Percentiles rank a stretch among this genome's conserved stretches.
Evolutionary conservation across 2,113 vertebrate genomes (phyloP).

Genomic region (Hemichromis elongatus): DNA sequence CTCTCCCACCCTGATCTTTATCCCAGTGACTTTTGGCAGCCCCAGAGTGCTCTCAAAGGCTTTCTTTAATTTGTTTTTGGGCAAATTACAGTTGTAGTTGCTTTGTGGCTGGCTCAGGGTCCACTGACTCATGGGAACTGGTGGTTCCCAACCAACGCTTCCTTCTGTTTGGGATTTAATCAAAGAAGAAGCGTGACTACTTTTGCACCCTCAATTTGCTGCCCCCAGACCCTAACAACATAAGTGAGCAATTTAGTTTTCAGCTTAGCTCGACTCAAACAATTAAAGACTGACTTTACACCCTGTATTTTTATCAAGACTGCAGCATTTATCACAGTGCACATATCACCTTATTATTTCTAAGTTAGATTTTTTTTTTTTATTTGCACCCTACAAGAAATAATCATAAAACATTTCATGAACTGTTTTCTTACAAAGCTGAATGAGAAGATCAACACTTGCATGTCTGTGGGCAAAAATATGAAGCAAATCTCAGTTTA

Average conservation of each 20-base stretch:
- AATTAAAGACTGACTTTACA: background rate
- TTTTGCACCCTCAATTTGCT: constrained; percentile 23
- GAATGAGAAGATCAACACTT: background rate
- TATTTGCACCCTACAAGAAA: background rate
- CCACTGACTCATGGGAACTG: constrained; percentile 35
- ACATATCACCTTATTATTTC: background rate
- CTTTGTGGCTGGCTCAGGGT: background rate
- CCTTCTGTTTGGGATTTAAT: background rate
- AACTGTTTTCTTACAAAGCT: background rate
- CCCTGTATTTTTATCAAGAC: background rate
- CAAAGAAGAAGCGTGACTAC: background rate
- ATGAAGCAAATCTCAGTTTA: accelerated
- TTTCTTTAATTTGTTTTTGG: background rate
- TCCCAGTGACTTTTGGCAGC: constrained; percentile 48
- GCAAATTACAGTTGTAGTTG: background rate
- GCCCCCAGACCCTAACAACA: constrained; percentile 33
- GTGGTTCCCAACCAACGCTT: background rate
- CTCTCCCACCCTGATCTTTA: constrained; percentile 61
- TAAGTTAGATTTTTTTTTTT: background rate
- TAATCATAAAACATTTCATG: background rate
- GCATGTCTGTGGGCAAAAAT: accelerated
- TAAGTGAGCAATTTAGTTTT: constrained; percentile 37
- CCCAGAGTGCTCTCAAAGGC: background rate
- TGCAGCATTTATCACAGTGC: background rate
- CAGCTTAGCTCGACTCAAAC: background rate